Conservation (phyloP, 2,888 invertebrate species). For the Sepiola atlantica region DNA sequence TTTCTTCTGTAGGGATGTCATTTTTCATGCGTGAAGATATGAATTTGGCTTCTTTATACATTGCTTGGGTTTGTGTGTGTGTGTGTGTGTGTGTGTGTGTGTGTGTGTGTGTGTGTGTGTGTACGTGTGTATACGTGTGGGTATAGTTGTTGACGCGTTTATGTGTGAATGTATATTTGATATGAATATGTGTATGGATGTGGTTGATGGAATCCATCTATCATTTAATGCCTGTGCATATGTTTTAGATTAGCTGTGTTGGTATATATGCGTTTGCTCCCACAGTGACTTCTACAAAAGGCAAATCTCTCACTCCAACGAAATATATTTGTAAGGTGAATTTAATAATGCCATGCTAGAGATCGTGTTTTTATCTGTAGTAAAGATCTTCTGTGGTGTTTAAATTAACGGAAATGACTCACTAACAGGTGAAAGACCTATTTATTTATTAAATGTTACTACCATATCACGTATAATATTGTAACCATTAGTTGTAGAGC, state of each 20-base stretch:
- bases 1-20: not conserved
- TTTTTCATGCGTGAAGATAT: not conserved
- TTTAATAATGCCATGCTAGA: no score
- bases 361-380: no score
- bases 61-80: not conserved
- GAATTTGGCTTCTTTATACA: not conserved
- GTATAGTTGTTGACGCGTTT: not conserved
- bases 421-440: no score
- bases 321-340: no score
- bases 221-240: not conserved
- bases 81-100: conserved; percentile 1
- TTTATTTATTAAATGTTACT: no score
- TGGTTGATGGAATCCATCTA: not conserved
- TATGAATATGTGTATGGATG: not conserved
- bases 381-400: no score
- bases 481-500: no score
- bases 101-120: not conserved
- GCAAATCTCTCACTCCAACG: no score
- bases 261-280: no score
- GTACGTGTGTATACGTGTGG: not conserved
- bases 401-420: no score
- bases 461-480: no score
- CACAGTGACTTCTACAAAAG: no score
- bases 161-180: not conserved
- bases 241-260: not conserved